phyloP scores from a whole-genome alignment of 2,888 invertebrate genomes.

The Sphecodes monilicornis region DNA sequence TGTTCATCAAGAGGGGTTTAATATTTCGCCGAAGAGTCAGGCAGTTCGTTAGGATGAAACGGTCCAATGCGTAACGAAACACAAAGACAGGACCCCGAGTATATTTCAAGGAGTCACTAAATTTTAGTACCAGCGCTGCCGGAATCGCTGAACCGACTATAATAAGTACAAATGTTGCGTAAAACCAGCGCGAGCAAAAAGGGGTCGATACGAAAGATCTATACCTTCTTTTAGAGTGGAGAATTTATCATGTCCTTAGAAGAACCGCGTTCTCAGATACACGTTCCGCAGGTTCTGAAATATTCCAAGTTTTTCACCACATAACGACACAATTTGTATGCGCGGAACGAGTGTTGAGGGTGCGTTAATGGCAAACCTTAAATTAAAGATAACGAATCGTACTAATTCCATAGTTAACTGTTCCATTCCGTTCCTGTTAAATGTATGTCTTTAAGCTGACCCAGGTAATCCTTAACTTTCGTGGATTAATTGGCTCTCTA shows the following conservation, averaged over 20 bases:
- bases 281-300: slow-evolving; percentile 1
- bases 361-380: slow-evolving; percentile 32
- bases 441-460: background rate
- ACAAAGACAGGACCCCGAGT: background rate
- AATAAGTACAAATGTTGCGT: slow-evolving; percentile 68
- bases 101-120: slow-evolving; percentile 42
- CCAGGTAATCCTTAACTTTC: background rate
- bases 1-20: background rate
- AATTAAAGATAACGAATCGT: slow-evolving; percentile 33
- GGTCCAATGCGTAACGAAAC: slow-evolving; percentile 34
- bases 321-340: slow-evolving; percentile 43
- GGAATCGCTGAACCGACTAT: slow-evolving; percentile 61
- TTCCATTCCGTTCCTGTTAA: background rate
- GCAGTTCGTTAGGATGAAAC: slow-evolving; percentile 46
- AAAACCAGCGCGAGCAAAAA: slow-evolving; percentile 43
- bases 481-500: background rate
- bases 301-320: slow-evolving; percentile 31
- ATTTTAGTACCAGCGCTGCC: slow-evolving; percentile 35
- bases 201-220: slow-evolving; percentile 55
- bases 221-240: slow-evolving; percentile 41
- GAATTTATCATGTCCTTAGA: slow-evolving; percentile 45
- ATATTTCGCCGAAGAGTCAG: slow-evolving; percentile 16
- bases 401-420: slow-evolving; percentile 1
- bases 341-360: slow-evolving; percentile 4
- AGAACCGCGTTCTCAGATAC: slow-evolving; percentile 33